Conservation (phyloP, 2,888 invertebrate species). For the Cataglyphis rosenhaueri region DNA sequence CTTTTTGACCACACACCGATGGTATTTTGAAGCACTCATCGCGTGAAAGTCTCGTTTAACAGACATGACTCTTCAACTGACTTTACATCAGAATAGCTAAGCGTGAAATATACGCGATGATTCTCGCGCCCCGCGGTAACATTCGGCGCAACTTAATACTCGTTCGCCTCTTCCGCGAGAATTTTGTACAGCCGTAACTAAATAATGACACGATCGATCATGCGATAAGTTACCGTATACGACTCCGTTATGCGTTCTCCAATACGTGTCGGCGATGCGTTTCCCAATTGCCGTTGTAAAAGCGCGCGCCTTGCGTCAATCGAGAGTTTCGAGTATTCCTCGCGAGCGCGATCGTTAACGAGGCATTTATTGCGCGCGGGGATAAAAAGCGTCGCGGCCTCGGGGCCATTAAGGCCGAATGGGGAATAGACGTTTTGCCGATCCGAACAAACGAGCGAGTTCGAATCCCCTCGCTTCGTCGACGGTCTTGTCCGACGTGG, state of each 20-base stretch:
- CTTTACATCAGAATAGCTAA: constrained; percentile 36
- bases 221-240: constrained; percentile 46
- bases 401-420: constrained; percentile 38
- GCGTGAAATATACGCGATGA: constrained; percentile 32
- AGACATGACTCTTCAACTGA: neutral
- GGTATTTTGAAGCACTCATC: neutral
- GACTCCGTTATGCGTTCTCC: constrained; percentile 41
- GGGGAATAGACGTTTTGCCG: constrained; percentile 33
- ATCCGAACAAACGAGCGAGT: constrained; percentile 32
- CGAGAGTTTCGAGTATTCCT: constrained; percentile 48
- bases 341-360: constrained; percentile 52
- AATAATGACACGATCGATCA: constrained; percentile 21
- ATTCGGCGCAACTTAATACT: constrained; percentile 20
- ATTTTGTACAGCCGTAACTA: constrained; percentile 37
- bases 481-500: neutral
- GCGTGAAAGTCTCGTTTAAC: constrained; percentile 19
- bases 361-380: constrained; percentile 43
- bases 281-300: constrained; percentile 29
- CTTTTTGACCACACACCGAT: neutral
- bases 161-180: constrained; percentile 15
- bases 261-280: constrained; percentile 25
- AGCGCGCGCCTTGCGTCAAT: constrained; percentile 30
- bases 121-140: neutral
- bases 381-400: constrained; percentile 22
- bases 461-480: constrained; percentile 35